Percentiles rank a stretch among this genome's conserved stretches.
Evolutionary conservation across 2,797 vertebrate genomes (phyloP).

Genomic region (Chloroceryle inda): DNA sequence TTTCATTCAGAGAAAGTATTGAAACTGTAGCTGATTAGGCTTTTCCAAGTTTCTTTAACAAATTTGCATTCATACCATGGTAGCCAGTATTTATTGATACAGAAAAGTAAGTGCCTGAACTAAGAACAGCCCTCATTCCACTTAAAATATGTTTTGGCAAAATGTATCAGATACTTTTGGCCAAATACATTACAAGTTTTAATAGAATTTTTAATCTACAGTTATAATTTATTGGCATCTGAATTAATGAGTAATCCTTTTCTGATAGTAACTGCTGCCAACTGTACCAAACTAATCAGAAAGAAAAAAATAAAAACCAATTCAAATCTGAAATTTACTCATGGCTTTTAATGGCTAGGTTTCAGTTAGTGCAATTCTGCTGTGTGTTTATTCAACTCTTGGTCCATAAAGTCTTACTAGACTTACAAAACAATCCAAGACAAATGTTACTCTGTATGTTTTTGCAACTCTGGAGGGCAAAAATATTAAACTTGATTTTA

Average conservation of each 20-base stretch:
- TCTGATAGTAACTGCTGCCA: slow-evolving; percentile 44
- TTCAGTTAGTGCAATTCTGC: slow-evolving; percentile 45
- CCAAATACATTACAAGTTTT: slow-evolving; percentile 2
- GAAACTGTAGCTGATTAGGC: not conserved
- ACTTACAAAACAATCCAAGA: slow-evolving; percentile 71
- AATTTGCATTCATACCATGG: not conserved
- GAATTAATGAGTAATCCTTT: slow-evolving; percentile 39
- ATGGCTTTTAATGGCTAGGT: slow-evolving; percentile 48
- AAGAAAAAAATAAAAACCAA: not conserved
- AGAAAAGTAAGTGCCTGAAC: not conserved
- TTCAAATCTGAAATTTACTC: slow-evolving; percentile 31
- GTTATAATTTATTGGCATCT: slow-evolving; percentile 26
- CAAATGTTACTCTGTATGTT: slow-evolving; percentile 67
- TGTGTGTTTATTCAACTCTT: slow-evolving; percentile 60
- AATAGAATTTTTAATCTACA: slow-evolving; percentile 40
- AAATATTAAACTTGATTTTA: slow-evolving; percentile 39
- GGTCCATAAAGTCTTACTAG: slow-evolving; percentile 60
- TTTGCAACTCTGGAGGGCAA: slow-evolving; percentile 61
- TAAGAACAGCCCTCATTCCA: not conserved
- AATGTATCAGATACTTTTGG: not conserved
- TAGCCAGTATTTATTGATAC: not conserved
- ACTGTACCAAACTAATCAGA: slow-evolving; percentile 49
- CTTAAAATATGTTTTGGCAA: slow-evolving; percentile 29
- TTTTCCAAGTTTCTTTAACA: not conserved
- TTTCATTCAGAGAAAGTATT: not conserved